Evolutionary conservation across 2,113 vertebrate genomes (phyloP).

Genomic region (Psittacus erithacus): DNA sequence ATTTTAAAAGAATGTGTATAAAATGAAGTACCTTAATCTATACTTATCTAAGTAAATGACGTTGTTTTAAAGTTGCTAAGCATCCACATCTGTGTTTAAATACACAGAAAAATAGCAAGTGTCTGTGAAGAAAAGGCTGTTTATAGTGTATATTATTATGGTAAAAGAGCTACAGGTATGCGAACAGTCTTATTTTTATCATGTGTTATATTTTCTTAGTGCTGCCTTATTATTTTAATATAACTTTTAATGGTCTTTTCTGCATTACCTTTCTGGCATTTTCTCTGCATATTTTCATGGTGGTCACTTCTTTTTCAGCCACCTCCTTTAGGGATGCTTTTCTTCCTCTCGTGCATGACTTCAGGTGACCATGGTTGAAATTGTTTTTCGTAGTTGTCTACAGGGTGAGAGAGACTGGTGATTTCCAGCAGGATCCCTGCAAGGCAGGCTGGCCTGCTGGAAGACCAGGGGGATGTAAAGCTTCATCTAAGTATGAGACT

Average conservation of each 20-base stretch:
- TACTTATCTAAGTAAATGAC: background rate
- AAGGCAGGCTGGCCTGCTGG: background rate
- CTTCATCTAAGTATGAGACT: background rate
- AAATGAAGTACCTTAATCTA: background rate
- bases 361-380: background rate
- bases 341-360: background rate
- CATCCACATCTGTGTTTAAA: constrained; percentile 21
- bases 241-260: background rate
- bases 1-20: background rate
- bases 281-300: background rate
- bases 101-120: constrained; percentile 11
- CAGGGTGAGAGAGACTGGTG: background rate
- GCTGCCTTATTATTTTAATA: background rate
- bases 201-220: background rate
- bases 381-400: background rate
- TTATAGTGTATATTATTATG: background rate
- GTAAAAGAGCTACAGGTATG: background rate
- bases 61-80: constrained; percentile 28
- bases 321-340: background rate
- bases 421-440: background rate
- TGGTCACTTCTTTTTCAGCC: background rate
- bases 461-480: background rate
- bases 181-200: background rate
- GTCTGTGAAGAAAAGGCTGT: background rate
- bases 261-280: background rate